Evolutionary conservation across 2,797 vertebrate genomes (phyloP), one percentile per base, ranked within the genome.

Genomic region (Antrozous pallidus): DNA sequence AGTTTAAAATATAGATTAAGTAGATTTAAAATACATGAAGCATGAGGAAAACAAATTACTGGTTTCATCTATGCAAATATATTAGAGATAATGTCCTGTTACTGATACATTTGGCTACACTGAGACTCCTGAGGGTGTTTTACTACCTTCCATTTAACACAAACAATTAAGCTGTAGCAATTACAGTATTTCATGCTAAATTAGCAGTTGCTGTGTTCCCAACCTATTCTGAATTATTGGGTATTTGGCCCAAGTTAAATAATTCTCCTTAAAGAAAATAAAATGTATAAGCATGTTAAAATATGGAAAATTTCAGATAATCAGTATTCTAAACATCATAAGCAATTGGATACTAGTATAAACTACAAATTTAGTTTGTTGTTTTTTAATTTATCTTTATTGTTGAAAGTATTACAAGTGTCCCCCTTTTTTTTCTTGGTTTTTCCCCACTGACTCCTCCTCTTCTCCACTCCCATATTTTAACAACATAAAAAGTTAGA

Each of bases 11-110:
- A 90, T 20, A 91, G 67, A 93, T 89, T 89, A 92, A 88, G 10
- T 81, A 92, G 78, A 89, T 86, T 95, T 94, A 95, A 94, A 96
- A 88, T 88, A 71, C 17, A 69, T 3, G 79, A 97, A 92, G 61
- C 82, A 84, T 77, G 79, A 93, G 61, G 80, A 91, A 95, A 96
- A 84, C 86, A 95, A 96, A 88, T 96, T 63, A 81, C 71, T 93
- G 84, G 33, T 86, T 94, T 80, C 17, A 90, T 77, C 84, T 87
- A 45, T 91, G 73, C 65, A 87, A 80, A 94, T 93, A 69, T 40
- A 69, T 87, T 93, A 91, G 63, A 40, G 69, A 94, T 87, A 93
- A 92, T 87, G 61, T 94, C 83, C 87, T 61, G 24, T 79, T 73
- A 86, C 71, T 87, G 92, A 91, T 78, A 80, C 5, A 38, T 78